Evolutionary conservation across 2,797 vertebrate species (phyloP).

Genomic region (Chloroceryle amazona): DNA sequence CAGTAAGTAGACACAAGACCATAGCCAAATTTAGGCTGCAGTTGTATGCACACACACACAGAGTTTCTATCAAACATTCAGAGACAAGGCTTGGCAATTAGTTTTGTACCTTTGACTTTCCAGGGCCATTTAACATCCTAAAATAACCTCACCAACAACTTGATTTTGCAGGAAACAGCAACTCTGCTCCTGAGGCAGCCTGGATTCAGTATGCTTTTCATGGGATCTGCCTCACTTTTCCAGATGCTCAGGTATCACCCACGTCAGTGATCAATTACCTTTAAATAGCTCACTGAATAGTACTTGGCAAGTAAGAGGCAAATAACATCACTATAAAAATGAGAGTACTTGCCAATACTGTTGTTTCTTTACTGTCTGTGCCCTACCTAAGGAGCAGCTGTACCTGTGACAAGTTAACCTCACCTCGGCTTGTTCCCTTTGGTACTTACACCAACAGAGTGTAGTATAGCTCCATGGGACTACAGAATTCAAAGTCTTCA

Average conservation of each 20-base stretch:
- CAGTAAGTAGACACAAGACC: background rate
- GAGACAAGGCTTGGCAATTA: background rate
- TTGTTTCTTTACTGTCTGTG: background rate
- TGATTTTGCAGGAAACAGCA: background rate
- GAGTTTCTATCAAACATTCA: background rate
- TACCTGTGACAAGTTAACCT: background rate
- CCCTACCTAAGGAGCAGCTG: background rate
- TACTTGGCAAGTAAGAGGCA: background rate
- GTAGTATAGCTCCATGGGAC: background rate
- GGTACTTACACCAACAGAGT: background rate
- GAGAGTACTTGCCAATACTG: background rate
- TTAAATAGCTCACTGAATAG: background rate
- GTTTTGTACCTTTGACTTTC: background rate
- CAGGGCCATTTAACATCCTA: background rate
- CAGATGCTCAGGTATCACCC: background rate
- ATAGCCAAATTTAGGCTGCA: background rate
- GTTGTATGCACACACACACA: background rate
- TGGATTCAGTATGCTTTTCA: background rate
- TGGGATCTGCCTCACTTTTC: background rate
- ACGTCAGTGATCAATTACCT: background rate
- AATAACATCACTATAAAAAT: background rate
- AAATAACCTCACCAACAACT: background rate
- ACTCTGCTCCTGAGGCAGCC: background rate
- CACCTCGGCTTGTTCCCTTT: background rate
- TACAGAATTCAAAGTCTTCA: background rate